Percentiles rank a stretch among this genome's conserved stretches.
phyloP scores from a whole-genome alignment of 2,113 vertebrate species.

The Tachysurus fulvidraco region DNA sequence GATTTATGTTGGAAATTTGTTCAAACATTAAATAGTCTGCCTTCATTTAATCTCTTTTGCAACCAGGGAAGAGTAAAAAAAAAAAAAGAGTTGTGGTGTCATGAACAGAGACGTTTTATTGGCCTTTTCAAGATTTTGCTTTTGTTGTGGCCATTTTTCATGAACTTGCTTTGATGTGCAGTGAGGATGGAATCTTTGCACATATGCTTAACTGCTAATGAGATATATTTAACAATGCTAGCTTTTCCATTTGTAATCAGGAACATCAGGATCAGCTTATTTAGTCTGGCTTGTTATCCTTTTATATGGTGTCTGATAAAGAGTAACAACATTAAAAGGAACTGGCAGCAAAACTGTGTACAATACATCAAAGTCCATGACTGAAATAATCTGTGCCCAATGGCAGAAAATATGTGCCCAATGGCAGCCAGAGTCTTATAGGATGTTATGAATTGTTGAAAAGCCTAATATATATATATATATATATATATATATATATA shows the following conservation, averaged over 20 bases:
- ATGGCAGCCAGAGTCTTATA: background rate
- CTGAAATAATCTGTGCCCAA: constrained; percentile 5
- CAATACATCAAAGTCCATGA: constrained; percentile 11
- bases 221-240: constrained; percentile 52
- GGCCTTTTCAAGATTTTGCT: constrained; percentile 53
- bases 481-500: background rate
- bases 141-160: constrained; percentile 56
- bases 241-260: constrained; percentile 54
- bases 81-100: constrained; percentile 24
- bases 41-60: constrained; percentile 51
- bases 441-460: background rate
- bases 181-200: constrained; percentile 47
- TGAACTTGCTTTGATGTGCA: constrained; percentile 57
- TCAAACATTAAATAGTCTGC: constrained; percentile 51
- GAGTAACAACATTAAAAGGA: constrained; percentile 23
- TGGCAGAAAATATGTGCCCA: background rate
- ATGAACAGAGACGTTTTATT: constrained; percentile 54
- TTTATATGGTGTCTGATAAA: constrained; percentile 36
- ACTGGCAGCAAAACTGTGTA: constrained; percentile 7
- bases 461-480: background rate
- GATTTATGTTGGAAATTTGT: constrained; percentile 17
- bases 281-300: constrained; percentile 26
- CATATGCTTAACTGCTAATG: constrained; percentile 58
- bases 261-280: constrained; percentile 51
- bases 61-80: constrained; percentile 59